Percentiles rank a stretch among this genome's conserved stretches.
Evolutionary conservation across 2,797 vertebrate species (phyloP).

Genomic region (Sebastes jordani): DNA sequence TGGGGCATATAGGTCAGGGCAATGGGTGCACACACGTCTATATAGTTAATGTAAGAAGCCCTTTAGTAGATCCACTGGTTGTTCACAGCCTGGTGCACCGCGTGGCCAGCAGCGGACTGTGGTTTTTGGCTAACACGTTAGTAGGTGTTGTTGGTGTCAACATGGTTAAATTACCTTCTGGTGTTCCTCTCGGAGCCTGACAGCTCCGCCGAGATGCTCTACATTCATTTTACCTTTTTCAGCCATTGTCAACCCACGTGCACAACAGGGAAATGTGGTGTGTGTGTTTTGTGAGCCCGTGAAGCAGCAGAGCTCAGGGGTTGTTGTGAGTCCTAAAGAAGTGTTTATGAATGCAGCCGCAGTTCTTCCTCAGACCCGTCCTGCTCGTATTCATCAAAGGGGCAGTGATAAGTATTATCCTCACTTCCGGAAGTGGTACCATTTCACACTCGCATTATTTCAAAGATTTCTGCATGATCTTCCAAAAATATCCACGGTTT

Average conservation of each 20-base stretch:
- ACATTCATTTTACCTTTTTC: constrained; percentile 49
- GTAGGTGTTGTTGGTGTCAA: background rate
- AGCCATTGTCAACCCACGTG: constrained; percentile 74
- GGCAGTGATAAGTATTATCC: constrained; percentile 78
- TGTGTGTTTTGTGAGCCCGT: constrained; percentile 40
- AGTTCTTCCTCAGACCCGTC: constrained; percentile 81
- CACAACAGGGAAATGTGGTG: constrained; percentile 17
- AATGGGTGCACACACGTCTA: background rate
- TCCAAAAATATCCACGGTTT: constrained; percentile 67
- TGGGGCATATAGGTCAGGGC: rapidly evolving
- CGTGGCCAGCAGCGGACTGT: constrained; percentile 34
- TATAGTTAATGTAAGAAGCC: rapidly evolving
- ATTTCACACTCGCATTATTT: constrained; percentile 91
- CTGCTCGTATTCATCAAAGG: constrained; percentile 84
- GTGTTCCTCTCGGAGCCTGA: constrained; percentile 89
- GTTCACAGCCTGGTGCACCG: constrained; percentile 7
- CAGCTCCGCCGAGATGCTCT: constrained; percentile 72
- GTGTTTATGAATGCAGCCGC: constrained; percentile 91
- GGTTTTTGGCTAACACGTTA: constrained; percentile 19
- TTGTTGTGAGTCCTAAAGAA: constrained; percentile 95
- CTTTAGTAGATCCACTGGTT: background rate
- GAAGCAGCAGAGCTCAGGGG: constrained; percentile 78
- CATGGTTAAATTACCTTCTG: constrained; percentile 85
- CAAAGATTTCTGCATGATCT: constrained; percentile 73
- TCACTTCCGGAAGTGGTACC: constrained; percentile 80